These are phyloP conservation scores for Neoitamus cyanurus DNA, from an alignment of 2,888 invertebrate species.

Conservation along the genomic window DNA sequence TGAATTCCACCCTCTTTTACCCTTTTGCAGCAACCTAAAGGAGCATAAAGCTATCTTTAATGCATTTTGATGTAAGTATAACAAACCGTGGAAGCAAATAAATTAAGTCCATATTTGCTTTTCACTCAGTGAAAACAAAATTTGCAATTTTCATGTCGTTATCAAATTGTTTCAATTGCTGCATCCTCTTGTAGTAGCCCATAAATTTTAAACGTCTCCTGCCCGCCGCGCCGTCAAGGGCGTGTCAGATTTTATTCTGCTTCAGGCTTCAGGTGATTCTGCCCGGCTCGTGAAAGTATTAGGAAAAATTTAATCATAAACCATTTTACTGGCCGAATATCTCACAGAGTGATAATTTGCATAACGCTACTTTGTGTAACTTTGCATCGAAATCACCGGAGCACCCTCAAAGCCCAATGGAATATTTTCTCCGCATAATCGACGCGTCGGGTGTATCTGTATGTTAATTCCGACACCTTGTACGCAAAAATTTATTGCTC, in stretches of 20 bases:
- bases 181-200: neutral
- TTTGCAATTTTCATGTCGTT: neutral
- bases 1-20: no score
- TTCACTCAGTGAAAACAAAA: neutral
- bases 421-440: constrained; percentile 3
- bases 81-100: neutral
- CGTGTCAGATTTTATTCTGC: neutral
- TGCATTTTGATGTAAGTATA: neutral
- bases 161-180: neutral
- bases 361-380: constrained; percentile 30
- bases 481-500: neutral
- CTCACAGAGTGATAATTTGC: neutral
- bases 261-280: neutral
- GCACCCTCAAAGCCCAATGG: neutral
- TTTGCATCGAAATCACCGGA: neutral
- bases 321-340: neutral
- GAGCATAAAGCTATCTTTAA: no score
- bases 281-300: neutral
- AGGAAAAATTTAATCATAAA: neutral
- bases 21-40: no score
- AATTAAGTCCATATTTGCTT: neutral
- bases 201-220: neutral
- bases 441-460: neutral
- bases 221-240: neutral
- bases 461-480: constrained; percentile 12